Conservation (phyloP, 2,113 vertebrate species). For the Corvus hawaiiensis region DNA sequence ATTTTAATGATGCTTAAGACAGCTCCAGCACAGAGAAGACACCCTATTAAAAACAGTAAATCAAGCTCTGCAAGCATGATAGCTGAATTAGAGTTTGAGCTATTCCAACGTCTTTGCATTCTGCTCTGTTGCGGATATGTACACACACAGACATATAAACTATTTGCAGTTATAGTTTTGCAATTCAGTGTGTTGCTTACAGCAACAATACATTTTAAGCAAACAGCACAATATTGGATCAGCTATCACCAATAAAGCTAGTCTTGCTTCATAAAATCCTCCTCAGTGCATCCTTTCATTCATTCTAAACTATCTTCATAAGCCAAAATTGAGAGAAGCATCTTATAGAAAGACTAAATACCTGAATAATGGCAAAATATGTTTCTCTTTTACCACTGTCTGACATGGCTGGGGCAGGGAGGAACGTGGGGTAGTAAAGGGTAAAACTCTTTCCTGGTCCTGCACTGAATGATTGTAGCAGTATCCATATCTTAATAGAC, state of each 20-base stretch:
- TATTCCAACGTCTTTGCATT: constrained; percentile 55
- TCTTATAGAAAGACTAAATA: not conserved
- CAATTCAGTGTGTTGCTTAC: constrained; percentile 58
- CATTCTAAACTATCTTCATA: constrained; percentile 27
- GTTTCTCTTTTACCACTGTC: not conserved
- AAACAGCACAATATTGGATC: constrained; percentile 38
- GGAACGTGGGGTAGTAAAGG: fast-evolving
- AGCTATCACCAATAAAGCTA: constrained; percentile 43
- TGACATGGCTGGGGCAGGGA: fast-evolving
- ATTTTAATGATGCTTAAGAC: constrained; percentile 38
- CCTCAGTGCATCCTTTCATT: not conserved
- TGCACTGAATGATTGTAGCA: not conserved
- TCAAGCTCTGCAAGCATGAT: constrained; percentile 58
- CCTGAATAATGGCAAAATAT: not conserved
- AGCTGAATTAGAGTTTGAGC: constrained; percentile 57
- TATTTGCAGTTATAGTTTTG: constrained; percentile 64
- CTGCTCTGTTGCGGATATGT: constrained; percentile 22
- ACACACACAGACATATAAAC: not conserved
- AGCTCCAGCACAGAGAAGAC: constrained; percentile 1
- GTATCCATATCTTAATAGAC: not conserved
- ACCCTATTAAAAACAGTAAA: constrained; percentile 76
- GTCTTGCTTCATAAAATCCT: constrained; percentile 48
- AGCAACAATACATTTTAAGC: constrained; percentile 46
- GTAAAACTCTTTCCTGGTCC: not conserved
- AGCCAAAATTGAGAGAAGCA: not conserved